phyloP scores from a whole-genome alignment of 2,888 invertebrate species.

The Meloe dianella region DNA sequence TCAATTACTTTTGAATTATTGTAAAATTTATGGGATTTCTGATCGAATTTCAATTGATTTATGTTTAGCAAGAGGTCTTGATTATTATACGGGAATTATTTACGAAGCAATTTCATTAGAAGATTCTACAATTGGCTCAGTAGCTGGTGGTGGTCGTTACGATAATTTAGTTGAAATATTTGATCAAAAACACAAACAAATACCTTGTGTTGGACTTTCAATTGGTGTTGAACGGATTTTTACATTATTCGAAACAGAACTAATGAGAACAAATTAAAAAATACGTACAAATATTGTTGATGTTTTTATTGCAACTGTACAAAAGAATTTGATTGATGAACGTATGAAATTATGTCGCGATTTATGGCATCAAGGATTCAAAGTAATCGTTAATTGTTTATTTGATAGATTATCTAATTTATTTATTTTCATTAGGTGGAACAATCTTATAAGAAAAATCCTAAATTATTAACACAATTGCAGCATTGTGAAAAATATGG shows the following conservation, averaged over 20 bases:
- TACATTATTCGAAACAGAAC: slow-evolving; percentile 85
- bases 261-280: slow-evolving; percentile 69
- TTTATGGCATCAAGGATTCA: slow-evolving; percentile 90
- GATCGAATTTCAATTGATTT: slow-evolving; percentile 88
- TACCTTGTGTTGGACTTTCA: slow-evolving; percentile 97
- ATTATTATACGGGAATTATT: slow-evolving; percentile 99
- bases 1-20: slow-evolving; percentile 84
- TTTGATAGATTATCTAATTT: too few species aligned
- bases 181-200: slow-evolving; percentile 84
- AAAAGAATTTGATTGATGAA: slow-evolving; percentile 91
- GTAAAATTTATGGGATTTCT: slow-evolving; percentile 78
- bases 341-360: slow-evolving; percentile 84
- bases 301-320: slow-evolving; percentile 93
- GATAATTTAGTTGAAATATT: slow-evolving; percentile 99
- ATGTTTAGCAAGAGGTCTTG: slow-evolving; percentile 95
- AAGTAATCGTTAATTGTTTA: slow-evolving; percentile 68
- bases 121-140: slow-evolving; percentile 83
- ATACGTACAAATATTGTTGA: slow-evolving; percentile 86
- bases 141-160: slow-evolving; percentile 97
- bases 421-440: slow-evolving; percentile 80
- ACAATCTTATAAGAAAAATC: slow-evolving; percentile 94
- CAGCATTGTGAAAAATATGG: slow-evolving; percentile 95
- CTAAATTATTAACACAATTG: slow-evolving; percentile 90
- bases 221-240: slow-evolving; percentile 98
- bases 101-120: slow-evolving; percentile 93